These are phyloP conservation scores for Coenonympha glycerion DNA, from an alignment of 2,888 invertebrate species.

Conservation along the genomic window DNA sequence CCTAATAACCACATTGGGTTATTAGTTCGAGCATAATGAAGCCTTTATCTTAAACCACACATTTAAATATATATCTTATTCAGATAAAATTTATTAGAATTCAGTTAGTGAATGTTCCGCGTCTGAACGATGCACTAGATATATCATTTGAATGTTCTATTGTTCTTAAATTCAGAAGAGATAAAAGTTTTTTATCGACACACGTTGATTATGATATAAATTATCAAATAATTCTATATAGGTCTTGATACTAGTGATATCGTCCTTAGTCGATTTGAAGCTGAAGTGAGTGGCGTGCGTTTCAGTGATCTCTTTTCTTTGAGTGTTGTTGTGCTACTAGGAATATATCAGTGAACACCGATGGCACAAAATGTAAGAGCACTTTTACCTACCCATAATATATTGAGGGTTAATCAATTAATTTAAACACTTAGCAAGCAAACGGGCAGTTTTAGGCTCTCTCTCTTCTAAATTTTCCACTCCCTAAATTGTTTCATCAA, in stretches of 20 bases:
- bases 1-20: not conserved
- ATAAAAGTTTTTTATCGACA: slow-evolving; percentile 29
- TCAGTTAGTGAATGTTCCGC: not conserved
- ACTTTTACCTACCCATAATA: not conserved
- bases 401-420: too few species aligned
- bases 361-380: slow-evolving; percentile 4
- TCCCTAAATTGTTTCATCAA: not conserved
- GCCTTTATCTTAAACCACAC: not conserved
- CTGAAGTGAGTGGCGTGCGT: slow-evolving; percentile 30
- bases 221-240: slow-evolving; percentile 45
- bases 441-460: too few species aligned
- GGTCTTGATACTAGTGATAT: slow-evolving; percentile 37
- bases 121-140: not conserved
- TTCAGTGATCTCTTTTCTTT: slow-evolving; percentile 11
- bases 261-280: slow-evolving; percentile 46
- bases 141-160: not conserved
- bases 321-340: slow-evolving; percentile 3
- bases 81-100: not conserved
- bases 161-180: not conserved
- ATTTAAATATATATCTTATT: not conserved
- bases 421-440: too few species aligned
- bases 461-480: not conserved
- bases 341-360: not conserved
- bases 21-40: not conserved
- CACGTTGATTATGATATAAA: slow-evolving; percentile 49